Percentiles rank a stretch among this genome's conserved stretches.
Evolutionary conservation across 2,888 invertebrate genomes (phyloP).

Genomic region (Lumbricus terrestris): DNA sequence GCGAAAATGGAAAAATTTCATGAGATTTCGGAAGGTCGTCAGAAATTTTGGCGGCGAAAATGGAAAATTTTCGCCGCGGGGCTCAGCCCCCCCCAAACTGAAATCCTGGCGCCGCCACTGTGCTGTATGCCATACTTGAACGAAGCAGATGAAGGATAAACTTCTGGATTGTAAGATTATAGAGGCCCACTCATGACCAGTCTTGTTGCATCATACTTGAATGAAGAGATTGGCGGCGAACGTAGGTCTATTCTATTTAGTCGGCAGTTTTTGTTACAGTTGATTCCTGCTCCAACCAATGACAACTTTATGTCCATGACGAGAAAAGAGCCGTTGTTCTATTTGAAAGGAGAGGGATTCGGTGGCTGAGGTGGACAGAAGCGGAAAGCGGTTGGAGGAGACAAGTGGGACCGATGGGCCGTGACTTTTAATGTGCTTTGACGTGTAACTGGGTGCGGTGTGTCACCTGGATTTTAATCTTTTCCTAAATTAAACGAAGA

Average conservation of each 20-base stretch:
- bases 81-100: too few species aligned
- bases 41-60: too few species aligned
- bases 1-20: too few species aligned
- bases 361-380: neutral
- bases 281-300: neutral
- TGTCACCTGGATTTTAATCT: too few species aligned
- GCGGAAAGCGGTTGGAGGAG: neutral
- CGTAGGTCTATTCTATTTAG: neutral
- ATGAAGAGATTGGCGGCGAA: neutral
- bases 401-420: neutral
- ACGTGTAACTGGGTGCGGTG: too few species aligned
- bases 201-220: neutral
- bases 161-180: neutral
- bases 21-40: too few species aligned
- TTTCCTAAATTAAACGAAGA: too few species aligned
- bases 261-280: neutral
- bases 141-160: neutral
- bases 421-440: too few species aligned
- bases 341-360: neutral
- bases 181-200: too few species aligned
- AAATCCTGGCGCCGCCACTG: too few species aligned
- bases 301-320: too few species aligned
- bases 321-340: neutral
- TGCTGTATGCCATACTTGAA: neutral
- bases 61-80: too few species aligned